Evolutionary conservation across 1,140 invertebrate genomes (phyloP), one percentile per base, ranked within the genome.

Genomic region (Protaetia brevitarsis): DNA sequence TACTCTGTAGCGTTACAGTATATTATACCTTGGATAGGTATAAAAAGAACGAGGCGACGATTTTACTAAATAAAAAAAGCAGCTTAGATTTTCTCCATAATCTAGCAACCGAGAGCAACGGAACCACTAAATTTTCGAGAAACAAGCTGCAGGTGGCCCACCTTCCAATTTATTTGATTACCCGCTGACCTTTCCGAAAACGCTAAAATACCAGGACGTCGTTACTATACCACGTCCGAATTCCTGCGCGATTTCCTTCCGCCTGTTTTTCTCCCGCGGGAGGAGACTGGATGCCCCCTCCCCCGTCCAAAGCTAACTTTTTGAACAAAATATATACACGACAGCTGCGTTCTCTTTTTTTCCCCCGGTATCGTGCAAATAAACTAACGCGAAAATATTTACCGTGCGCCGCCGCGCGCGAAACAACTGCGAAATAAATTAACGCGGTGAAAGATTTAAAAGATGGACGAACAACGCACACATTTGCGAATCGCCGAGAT

Each of bases 391-490:
- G 19, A 51, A 51, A 51, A 51, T 51, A 51, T 51, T 51, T 51
- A 23, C 41, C 19, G 41, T 41, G 19, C 37, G 37, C 37, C 37
- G n/a, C 37, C n/a, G 37, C 16, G 21, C 41, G 21, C 41, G 41
- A 51, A 51, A 51, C 41, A 51, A 51, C 41, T 51, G 41, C 26
- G 26, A 51, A 51, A 51, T 51, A 51, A 51, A 51, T 51, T 51
- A 51, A 10, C 41, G 19, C 41, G 19, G 16, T 51, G 41, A 51
- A 51, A 51, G 41, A 51, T 51, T 51, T 51, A 51, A 51, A 51
- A 51, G 41, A 51, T 51, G 41, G 19, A 13, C 41, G 41, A 23
- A 51, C 41, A n/a, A 7, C 41, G 26, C 41, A 51, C 41, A 23
- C 41, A 51, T 7, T 7, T 10, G 34, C 16, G 41, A 51, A 51